A percentile compares a stretch with the other conserved stretches of the same genome.
Evolutionary conservation across 2,113 vertebrate species (phyloP).

Genomic region (Rana temporaria): DNA sequence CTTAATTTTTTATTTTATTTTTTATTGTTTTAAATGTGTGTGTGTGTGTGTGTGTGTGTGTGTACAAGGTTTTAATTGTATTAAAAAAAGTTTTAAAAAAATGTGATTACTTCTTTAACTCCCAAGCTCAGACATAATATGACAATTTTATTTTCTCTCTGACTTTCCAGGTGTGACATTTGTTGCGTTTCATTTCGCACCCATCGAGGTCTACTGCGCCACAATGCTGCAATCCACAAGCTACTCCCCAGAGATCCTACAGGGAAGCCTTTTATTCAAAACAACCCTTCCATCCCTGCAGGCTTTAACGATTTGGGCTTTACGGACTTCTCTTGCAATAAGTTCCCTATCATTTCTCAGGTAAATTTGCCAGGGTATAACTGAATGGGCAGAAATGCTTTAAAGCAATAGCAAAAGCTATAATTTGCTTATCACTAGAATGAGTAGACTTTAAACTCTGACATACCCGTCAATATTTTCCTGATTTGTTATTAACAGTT

Average conservation of each 20-base stretch:
- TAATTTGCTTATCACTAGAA: no score
- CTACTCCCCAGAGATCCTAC: constrained; percentile 88
- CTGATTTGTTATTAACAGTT: no score
- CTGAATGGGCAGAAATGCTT: no score
- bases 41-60: no score
- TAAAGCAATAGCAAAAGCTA: no score
- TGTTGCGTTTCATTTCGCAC: constrained; percentile 95
- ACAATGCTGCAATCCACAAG: constrained; percentile 92
- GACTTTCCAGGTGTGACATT: constrained; percentile 83
- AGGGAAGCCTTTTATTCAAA: constrained; percentile 96
- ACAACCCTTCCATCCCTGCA: constrained; percentile 93
- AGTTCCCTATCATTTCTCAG: constrained; percentile 96
- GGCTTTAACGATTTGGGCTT: constrained; percentile 97
- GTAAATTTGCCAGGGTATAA: constrained; percentile 63
- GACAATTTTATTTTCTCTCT: constrained; percentile 15
- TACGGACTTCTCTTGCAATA: constrained; percentile 96
- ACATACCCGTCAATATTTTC: no score
- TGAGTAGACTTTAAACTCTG: no score
- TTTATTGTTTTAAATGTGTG: no score
- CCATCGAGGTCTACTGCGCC: constrained; percentile 89
- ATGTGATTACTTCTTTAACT: no score
- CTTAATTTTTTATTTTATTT: no score
- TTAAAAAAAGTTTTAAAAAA: no score
- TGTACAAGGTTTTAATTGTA: no score
- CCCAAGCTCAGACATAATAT: not conserved